A percentile compares a stretch with the other conserved stretches of the same genome.
Conservation (phyloP, 2,797 vertebrate genomes). For the Oreonectes daqikongensis region DNA sequence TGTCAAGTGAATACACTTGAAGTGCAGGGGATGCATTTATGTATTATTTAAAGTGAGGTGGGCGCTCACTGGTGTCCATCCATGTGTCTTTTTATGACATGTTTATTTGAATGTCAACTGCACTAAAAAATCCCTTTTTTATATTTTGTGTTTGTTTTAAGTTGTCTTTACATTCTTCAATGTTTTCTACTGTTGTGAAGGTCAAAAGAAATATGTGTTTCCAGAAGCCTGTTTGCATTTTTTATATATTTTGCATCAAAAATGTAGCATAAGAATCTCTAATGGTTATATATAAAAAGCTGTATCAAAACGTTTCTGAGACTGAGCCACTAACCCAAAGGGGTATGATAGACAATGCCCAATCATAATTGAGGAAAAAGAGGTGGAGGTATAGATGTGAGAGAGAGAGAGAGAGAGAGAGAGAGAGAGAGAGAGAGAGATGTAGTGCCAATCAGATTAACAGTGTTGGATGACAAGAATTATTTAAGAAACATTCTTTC, state of each 20-base stretch:
- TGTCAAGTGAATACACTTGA: too few species aligned
- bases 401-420: neutral
- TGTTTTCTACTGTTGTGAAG: neutral
- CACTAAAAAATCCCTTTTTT: neutral
- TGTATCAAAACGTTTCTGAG: constrained; percentile 30
- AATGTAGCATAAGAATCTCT: constrained; percentile 21
- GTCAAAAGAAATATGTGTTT: constrained; percentile 2
- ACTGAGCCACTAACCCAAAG: neutral
- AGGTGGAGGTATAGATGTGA: neutral
- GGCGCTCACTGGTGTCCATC: neutral
- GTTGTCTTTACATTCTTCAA: neutral
- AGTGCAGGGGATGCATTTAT: too few species aligned
- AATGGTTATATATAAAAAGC: neutral
- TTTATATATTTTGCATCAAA: constrained; percentile 15
- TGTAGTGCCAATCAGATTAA: constrained; percentile 56
- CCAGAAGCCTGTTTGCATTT: neutral
- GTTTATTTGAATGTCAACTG: constrained; percentile 27
- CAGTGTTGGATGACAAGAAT: constrained; percentile 35
- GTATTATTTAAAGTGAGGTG: too few species aligned
- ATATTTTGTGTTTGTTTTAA: neutral
- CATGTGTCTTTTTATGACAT: constrained; percentile 14
- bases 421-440: neutral
- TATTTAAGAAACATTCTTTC: constrained; percentile 23
- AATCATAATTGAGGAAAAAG: too few species aligned
- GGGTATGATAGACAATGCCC: neutral